phyloP scores from a whole-genome alignment of 2,888 invertebrate species.

The Habroteleia sp. region DNA sequence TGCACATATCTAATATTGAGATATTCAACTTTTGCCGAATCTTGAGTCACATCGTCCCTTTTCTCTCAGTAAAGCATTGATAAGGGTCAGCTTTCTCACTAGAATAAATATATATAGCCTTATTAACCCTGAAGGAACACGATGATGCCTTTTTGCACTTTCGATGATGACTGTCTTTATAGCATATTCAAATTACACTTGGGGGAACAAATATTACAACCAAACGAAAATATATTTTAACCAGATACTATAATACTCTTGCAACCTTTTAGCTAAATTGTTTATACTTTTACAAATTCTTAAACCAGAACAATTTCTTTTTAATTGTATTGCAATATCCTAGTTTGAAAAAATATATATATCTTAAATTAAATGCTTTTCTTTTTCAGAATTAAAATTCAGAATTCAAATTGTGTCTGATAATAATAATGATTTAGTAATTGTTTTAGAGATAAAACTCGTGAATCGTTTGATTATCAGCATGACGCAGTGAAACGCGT shows the following conservation, averaged over 20 bases:
- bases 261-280: no score
- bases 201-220: no score
- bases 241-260: no score
- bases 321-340: no score
- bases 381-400: no score
- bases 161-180: slow-evolving; percentile 36
- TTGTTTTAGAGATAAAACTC: slow-evolving; percentile 19
- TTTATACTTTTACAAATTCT: no score
- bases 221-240: no score
- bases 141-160: slow-evolving; percentile 70
- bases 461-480: slow-evolving; percentile 45
- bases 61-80: slow-evolving; percentile 64
- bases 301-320: no score
- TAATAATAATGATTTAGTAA: no score
- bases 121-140: slow-evolving; percentile 74
- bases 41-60: slow-evolving; percentile 67
- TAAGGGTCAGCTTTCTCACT: slow-evolving; percentile 71
- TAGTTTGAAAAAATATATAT: no score
- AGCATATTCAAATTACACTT: slow-evolving; percentile 35
- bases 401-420: no score
- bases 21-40: slow-evolving; percentile 71
- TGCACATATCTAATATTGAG: slow-evolving; percentile 71
- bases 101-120: slow-evolving; percentile 78
- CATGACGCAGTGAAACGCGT: slow-evolving; percentile 47
- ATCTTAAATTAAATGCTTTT: no score